phyloP scores from a whole-genome alignment of 1,140 invertebrate species.

The Panonychus citri region DNA sequence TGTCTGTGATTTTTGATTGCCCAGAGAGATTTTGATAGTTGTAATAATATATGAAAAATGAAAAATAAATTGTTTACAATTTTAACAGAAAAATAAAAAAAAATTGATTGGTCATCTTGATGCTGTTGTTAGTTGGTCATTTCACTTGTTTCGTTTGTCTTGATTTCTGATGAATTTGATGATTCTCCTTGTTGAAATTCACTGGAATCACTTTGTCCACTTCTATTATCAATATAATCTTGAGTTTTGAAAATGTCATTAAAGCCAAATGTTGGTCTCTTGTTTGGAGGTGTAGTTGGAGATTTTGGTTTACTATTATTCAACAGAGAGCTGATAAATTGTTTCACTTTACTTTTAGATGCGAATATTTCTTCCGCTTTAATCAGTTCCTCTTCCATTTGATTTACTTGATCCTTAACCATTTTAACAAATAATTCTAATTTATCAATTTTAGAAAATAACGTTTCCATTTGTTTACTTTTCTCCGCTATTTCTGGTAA shows the following conservation, averaged over 20 bases:
- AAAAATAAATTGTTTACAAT: no score
- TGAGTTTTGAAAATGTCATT: not conserved
- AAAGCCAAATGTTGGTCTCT: not conserved
- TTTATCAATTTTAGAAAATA: conserved; percentile 5
- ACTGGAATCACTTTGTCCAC: not conserved
- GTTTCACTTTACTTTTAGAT: not conserved
- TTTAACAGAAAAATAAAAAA: no score
- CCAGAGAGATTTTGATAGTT: no score
- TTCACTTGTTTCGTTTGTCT: no score
- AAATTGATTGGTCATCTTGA: no score
- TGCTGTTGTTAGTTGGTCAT: no score
- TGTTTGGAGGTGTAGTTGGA: not conserved
- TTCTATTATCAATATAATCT: not conserved
- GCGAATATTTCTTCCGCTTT: conserved; percentile 6
- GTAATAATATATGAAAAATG: no score
- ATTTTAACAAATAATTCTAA: conserved; percentile 2
- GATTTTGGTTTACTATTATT: not conserved
- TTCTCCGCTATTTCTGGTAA: not conserved
- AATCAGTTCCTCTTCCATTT: conserved; percentile 6
- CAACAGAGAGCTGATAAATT: conserved; percentile 1
- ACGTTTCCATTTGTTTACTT: conserved; percentile 2
- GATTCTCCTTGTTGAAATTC: no score
- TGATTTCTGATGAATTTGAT: no score
- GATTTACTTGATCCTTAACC: not conserved
- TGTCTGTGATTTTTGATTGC: no score